Percentiles rank a stretch among this genome's conserved stretches.
Conservation (phyloP, 2,797 vertebrate species). For the Intellagama lesueurii region DNA sequence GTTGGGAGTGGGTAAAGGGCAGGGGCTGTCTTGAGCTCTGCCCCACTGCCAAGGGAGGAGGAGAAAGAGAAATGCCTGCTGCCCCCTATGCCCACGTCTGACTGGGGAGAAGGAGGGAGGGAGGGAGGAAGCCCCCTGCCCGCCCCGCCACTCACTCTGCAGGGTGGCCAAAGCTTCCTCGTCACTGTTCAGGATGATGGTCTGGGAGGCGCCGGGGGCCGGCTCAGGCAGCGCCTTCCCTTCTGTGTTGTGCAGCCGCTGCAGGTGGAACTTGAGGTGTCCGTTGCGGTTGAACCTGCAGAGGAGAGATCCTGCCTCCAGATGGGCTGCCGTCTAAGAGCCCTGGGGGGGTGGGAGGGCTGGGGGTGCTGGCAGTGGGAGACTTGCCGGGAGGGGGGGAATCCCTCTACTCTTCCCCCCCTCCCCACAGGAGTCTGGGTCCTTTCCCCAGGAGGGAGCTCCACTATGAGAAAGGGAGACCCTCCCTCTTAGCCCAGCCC, state of each 20-base stretch:
- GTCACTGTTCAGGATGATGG: slow-evolving; percentile 91
- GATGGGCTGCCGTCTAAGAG: too few species aligned
- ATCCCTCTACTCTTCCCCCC: too few species aligned
- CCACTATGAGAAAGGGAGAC: fast-evolving
- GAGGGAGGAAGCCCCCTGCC: not conserved
- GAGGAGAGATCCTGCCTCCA: not conserved
- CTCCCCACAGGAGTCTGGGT: not conserved
- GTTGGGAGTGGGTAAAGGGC: too few species aligned
- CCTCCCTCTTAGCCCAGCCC: not conserved
- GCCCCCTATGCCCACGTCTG: not conserved
- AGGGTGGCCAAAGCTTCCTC: slow-evolving; percentile 91
- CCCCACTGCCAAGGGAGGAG: too few species aligned
- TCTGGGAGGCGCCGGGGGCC: slow-evolving; percentile 73
- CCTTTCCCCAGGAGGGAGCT: not conserved
- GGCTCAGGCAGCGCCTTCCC: slow-evolving; percentile 64
- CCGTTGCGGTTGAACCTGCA: slow-evolving; percentile 95
- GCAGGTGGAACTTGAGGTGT: slow-evolving; percentile 97
- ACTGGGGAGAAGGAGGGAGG: not conserved
- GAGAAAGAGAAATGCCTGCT: too few species aligned
- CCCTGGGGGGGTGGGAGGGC: too few species aligned
- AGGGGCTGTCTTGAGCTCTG: too few species aligned
- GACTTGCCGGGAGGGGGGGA: too few species aligned
- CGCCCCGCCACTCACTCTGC: slow-evolving; percentile 83
- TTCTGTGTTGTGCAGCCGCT: slow-evolving; percentile 91
- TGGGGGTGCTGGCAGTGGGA: too few species aligned